Evolutionary conservation across 2,113 vertebrate species (phyloP).

Genomic region (Hymenochirus boettgeri): DNA sequence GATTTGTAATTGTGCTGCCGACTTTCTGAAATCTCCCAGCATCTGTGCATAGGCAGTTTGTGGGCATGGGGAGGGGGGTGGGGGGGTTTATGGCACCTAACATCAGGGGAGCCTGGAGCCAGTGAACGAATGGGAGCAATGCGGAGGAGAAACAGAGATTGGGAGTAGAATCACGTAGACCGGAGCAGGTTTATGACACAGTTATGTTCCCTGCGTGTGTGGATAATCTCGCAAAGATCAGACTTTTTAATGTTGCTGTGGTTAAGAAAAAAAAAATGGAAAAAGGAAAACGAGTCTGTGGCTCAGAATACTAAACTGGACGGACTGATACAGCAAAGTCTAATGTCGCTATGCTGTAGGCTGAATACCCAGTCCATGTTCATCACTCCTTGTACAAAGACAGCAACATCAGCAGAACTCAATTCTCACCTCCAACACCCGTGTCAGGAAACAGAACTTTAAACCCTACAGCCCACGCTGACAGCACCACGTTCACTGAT

Average conservation of each 20-base stretch:
- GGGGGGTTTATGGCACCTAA: constrained; percentile 32
- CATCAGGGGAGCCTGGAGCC: constrained; percentile 22
- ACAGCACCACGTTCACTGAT: too few species aligned
- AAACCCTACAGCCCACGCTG: too few species aligned
- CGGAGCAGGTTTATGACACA: constrained; percentile 21
- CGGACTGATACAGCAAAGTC: background rate
- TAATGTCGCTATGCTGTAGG: background rate
- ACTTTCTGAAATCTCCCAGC: constrained; percentile 34
- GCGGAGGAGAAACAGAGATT: constrained; percentile 37
- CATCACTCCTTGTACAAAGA: too few species aligned
- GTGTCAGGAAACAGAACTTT: too few species aligned
- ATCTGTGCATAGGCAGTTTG: constrained; percentile 38
- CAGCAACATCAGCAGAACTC: too few species aligned
- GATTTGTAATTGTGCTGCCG: constrained; percentile 41
- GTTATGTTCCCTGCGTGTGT: constrained; percentile 28
- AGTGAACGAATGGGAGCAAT: constrained; percentile 21
- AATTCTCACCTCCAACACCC: too few species aligned
- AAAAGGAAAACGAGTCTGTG: constrained; percentile 24
- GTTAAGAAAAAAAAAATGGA: constrained; percentile 5
- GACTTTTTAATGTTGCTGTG: constrained; percentile 21
- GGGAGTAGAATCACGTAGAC: constrained; percentile 33
- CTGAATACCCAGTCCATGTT: too few species aligned
- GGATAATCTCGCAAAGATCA: constrained; percentile 23
- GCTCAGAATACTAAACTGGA: background rate
- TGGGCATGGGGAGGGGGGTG: constrained; percentile 20